These are phyloP conservation scores for Drosophila fungiperda DNA, from an alignment of 2,888 invertebrate species.

Conservation along the genomic window DNA sequence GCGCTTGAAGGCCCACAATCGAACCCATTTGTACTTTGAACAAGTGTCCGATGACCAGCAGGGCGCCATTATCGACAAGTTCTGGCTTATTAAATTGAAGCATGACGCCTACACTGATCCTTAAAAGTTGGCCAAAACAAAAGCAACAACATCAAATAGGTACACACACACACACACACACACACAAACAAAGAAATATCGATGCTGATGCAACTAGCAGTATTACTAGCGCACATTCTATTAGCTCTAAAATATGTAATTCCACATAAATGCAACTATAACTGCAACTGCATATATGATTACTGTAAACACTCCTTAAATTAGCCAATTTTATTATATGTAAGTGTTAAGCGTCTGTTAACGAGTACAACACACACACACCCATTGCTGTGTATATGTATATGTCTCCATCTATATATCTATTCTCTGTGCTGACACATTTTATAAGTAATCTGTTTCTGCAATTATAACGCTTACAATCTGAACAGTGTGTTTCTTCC, in stretches of 20 bases:
- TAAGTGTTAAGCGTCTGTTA: neutral
- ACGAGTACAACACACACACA: neutral
- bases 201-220: conserved; percentile 53
- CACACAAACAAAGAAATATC: conserved; percentile 7
- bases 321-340: conserved; percentile 43
- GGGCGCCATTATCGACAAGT: conserved; percentile 89
- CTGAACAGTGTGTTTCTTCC: neutral
- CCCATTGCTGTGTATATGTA: neutral
- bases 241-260: neutral
- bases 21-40: conserved; percentile 94
- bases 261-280: conserved; percentile 15
- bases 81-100: conserved; percentile 88
- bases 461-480: conserved; percentile 7
- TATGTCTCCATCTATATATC: neutral
- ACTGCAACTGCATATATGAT: conserved; percentile 22
- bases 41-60: conserved; percentile 92
- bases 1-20: conserved; percentile 91
- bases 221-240: conserved; percentile 67
- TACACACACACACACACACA: conserved; percentile 2
- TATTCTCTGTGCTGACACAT: neutral
- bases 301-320: conserved; percentile 28
- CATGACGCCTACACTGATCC: conserved; percentile 69
- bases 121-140: neutral
- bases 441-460: conserved; percentile 6
- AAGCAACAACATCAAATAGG: neutral